Evolutionary conservation across 2,113 vertebrate species (phyloP), one percentile per base, ranked within the genome.

Genomic region (Xenus cinereus): DNA sequence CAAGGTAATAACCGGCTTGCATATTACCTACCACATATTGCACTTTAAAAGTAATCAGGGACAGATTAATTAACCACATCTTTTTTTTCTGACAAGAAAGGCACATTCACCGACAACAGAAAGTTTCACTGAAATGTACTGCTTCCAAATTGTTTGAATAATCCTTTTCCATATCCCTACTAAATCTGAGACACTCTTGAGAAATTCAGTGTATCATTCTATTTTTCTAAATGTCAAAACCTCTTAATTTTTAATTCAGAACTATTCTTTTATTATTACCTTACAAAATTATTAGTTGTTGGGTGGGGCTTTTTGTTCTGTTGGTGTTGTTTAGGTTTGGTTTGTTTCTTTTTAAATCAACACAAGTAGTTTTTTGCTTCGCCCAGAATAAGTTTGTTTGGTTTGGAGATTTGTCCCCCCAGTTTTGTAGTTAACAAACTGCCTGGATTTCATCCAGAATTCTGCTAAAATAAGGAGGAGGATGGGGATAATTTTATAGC

Each of bases 1-100:
- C 69, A 78, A 92, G 73, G 77, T 77, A 95, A 95, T 94, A 96
- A 95, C 60, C 28, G 10, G 84, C 69, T 81, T 91, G 84, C 77
- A 48, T 37, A 89, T 95, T 82, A 91, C 95, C 95, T 95, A 92
- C 77, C 79, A 78, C 87, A 83, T 90, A 90, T 68, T 91, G 84
- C 91, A 95, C 73, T 95, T 87, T 39, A 78, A 87, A 92, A 84
- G 64, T 90, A 81, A 95, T 91, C 91, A 89, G 80, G 64, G 39
- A 57, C 10, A 76, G 75, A 94, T 95, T 88, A 85, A 95, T 95
- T 93, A 92, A 93, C 41, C 15, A 75, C 35, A 87, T 67, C 27
- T 62, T 62, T 93, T 87, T 79, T 94, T 37, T n/a, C 86, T 78
- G 76, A 71, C 17, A 4, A 56, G 64, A 79, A 74, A 68, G 14